Conservation (phyloP, 2,113 vertebrate genomes). For the Sylvietta virens region DNA sequence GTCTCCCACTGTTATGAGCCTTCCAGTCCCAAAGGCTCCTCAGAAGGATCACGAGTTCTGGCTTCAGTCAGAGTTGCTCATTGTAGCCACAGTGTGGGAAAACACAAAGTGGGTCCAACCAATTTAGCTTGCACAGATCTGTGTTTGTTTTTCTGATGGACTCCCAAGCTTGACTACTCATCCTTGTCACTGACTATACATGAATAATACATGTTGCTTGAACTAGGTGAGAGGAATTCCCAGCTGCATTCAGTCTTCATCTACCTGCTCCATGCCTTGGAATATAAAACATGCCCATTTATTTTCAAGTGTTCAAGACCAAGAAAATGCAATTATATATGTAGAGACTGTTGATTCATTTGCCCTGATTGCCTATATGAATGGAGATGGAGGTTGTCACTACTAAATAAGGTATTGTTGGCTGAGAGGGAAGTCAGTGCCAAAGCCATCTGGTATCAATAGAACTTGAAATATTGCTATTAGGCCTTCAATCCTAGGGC, state of each 20-base stretch:
- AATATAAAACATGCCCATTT: neutral
- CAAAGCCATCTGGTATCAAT: neutral
- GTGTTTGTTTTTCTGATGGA: constrained; percentile 34
- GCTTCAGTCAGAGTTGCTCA: neutral
- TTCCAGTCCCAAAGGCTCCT: constrained; percentile 14
- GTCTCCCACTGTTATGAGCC: neutral
- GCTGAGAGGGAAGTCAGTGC: neutral
- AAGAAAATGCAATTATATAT: neutral
- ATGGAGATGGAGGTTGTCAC: neutral
- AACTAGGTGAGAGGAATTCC: constrained; percentile 29
- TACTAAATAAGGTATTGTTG: neutral
- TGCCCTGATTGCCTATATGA: neutral
- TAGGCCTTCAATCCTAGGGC: neutral
- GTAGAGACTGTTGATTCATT: neutral
- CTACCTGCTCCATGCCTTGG: neutral
- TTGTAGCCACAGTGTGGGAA: neutral
- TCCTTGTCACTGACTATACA: constrained; percentile 33
- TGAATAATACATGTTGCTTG: constrained; percentile 34
- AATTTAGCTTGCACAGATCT: neutral
- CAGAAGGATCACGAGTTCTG: neutral
- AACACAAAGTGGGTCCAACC: neutral
- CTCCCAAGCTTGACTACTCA: constrained; percentile 46
- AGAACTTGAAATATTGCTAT: neutral
- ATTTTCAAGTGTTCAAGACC: neutral
- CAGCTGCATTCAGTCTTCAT: neutral